Base-by-base conservation (phyloP, 2,888 invertebrate genomes). In the Platynereis dumerilii region DNA sequence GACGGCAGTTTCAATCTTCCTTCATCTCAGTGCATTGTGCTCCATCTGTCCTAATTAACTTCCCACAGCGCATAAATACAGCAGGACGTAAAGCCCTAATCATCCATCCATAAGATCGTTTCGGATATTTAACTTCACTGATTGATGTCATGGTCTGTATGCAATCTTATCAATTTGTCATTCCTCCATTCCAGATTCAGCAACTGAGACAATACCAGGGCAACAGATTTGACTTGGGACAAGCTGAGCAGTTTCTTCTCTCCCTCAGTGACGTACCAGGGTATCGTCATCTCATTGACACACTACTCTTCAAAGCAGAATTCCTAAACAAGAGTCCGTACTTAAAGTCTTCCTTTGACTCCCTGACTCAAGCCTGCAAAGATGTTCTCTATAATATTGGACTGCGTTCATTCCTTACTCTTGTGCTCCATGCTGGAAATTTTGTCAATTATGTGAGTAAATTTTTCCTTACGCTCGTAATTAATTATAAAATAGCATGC, bases 161-260 rank as follows among this genome's bases (percentile, higher is more conserved):
- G n/a, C n/a, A n/a, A n/a, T n/a, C n/a, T n/a, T n/a, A n/a, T n/a
- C n/a, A n/a, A n/a, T n/a, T n/a, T n/a, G n/a, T n/a, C n/a, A n/a
- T n/a, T n/a, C n/a, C n/a, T 29, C 59, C 48, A 69, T 65, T 52
- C 2, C 72, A 86, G 86, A 73, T 85, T 58, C 73, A 77, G 60
- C 75, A 80, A 61, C 70, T 86, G 42, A 78, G 78, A 61, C 71
- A 75, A 7, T 83, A 83, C 72, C 71, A 70, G 2, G 84, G 81
- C 12, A 81, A 83, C 27, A 65, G 74, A 15, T 72, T 75, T 5
- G 79, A 79, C 55, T 74, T 86, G 2, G 86, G 84, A 2, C 75
- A 77, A 59, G 85, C 86, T 1, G 86, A 86, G 67, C 81, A 80
- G 74, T 86, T 86, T 75, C 80, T 81, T 45, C 70, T 82, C 5